phyloP scores from a whole-genome alignment of 2,888 invertebrate genomes.

The Drosophila formosana region DNA sequence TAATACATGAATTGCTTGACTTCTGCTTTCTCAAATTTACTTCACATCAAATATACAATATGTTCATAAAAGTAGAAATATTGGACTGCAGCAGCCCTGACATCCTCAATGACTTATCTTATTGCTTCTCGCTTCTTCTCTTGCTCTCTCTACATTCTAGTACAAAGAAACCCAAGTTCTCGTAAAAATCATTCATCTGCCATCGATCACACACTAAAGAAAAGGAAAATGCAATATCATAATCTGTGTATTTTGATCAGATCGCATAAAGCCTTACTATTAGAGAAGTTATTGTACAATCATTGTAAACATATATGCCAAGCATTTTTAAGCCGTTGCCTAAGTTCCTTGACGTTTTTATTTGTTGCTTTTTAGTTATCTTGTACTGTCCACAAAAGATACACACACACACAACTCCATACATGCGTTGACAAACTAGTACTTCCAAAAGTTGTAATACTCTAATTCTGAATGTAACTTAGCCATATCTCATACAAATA shows the following conservation, averaged over 20 bases:
- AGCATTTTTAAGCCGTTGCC: conserved; percentile 40
- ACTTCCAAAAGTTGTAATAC: conserved; percentile 18
- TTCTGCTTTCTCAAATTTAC: neutral
- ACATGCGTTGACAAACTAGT: conserved; percentile 25
- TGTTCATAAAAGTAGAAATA: neutral
- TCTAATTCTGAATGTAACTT: conserved; percentile 25
- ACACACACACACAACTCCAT: conserved; percentile 12
- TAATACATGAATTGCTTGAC: neutral
- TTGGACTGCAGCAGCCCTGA: too few species aligned
- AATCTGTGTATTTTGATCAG: conserved; percentile 17
- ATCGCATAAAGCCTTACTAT: conserved; percentile 35
- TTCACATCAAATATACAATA: neutral
- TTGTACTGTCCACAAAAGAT: neutral
- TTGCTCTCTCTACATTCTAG: neutral
- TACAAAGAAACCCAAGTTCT: neutral
- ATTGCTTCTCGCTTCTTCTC: conserved; percentile 2
- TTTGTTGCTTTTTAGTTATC: conserved; percentile 39
- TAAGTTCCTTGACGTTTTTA: conserved; percentile 38
- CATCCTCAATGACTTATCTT: neutral
- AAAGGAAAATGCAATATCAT: neutral
- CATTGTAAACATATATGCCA: conserved; percentile 35
- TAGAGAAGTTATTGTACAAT: conserved; percentile 42
- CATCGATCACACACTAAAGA: conserved; percentile 21
- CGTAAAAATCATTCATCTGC: neutral
- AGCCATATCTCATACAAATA: conserved; percentile 15